Conservation (phyloP, 2,888 invertebrate genomes). For the Flabesymbios commensalis region DNA sequence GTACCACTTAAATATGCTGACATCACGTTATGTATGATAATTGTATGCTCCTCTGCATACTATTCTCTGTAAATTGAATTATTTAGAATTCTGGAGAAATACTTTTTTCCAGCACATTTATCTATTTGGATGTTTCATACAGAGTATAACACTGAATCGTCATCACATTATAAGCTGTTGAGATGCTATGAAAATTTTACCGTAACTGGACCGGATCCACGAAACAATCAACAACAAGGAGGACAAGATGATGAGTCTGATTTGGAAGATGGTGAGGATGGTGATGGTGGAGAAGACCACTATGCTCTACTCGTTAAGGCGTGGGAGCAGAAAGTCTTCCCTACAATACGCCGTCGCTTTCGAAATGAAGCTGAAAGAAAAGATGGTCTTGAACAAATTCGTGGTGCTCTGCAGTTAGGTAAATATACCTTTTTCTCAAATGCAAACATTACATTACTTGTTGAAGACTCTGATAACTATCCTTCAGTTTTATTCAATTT, state of each 20-base stretch:
- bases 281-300: conserved; percentile 53
- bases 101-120: no score
- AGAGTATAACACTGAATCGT: conserved; percentile 54
- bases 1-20: no score
- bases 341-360: conserved; percentile 59
- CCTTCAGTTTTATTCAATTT: no score
- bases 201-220: conserved; percentile 47
- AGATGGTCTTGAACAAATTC: conserved; percentile 61
- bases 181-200: conserved; percentile 53
- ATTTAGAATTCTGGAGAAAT: no score
- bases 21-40: no score
- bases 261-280: conserved; percentile 54
- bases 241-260: conserved; percentile 53
- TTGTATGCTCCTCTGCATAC: not conserved
- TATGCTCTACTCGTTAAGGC: conserved; percentile 60
- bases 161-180: conserved; percentile 49
- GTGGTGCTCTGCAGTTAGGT: conserved; percentile 60
- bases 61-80: not conserved
- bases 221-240: conserved; percentile 37
- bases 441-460: not conserved
- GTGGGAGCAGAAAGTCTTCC: conserved; percentile 62
- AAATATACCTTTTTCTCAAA: not conserved
- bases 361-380: conserved; percentile 61
- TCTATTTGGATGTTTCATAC: no score
- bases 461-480: not conserved